A percentile compares a stretch with the other conserved stretches of the same genome.
Evolutionary conservation across 2,113 vertebrate genomes (phyloP).

Genomic region (Labeo rohita): DNA sequence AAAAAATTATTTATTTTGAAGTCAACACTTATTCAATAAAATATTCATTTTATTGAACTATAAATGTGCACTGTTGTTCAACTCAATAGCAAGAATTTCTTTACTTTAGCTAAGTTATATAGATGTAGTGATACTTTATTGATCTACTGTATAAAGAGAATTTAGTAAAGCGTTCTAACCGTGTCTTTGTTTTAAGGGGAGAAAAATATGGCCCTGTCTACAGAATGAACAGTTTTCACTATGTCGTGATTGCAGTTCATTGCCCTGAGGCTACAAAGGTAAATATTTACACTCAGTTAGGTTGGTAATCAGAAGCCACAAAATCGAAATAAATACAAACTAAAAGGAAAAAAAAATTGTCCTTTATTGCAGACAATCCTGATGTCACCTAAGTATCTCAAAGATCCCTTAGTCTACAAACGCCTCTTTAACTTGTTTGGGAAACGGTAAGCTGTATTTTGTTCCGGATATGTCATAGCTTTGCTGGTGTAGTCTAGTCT

Average conservation of each 20-base stretch:
- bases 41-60: too few relatives aligned
- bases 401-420: conserved; percentile 64
- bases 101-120: too few relatives aligned
- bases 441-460: conserved; percentile 60
- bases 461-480: not conserved
- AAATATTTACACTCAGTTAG: conserved; percentile 28
- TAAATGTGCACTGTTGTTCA: too few relatives aligned
- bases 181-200: not conserved
- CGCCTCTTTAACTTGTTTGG: conserved; percentile 71
- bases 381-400: conserved; percentile 77
- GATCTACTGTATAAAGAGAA: too few relatives aligned
- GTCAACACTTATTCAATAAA: too few relatives aligned
- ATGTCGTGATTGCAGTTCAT: conserved; percentile 40
- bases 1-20: too few relatives aligned
- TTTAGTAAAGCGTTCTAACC: not conserved
- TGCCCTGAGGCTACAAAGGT: conserved; percentile 76
- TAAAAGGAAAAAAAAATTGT: too few relatives aligned
- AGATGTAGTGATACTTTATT: too few relatives aligned
- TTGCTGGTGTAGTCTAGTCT: not conserved
- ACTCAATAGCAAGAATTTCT: too few relatives aligned
- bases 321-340: not conserved
- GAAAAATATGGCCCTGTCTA: conserved; percentile 63
- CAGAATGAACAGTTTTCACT: conserved; percentile 64
- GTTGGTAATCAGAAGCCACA: not conserved
- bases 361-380: conserved; percentile 66